phyloP scores from a whole-genome alignment of 2,113 vertebrate species.

The Heterocephalus glaber region DNA sequence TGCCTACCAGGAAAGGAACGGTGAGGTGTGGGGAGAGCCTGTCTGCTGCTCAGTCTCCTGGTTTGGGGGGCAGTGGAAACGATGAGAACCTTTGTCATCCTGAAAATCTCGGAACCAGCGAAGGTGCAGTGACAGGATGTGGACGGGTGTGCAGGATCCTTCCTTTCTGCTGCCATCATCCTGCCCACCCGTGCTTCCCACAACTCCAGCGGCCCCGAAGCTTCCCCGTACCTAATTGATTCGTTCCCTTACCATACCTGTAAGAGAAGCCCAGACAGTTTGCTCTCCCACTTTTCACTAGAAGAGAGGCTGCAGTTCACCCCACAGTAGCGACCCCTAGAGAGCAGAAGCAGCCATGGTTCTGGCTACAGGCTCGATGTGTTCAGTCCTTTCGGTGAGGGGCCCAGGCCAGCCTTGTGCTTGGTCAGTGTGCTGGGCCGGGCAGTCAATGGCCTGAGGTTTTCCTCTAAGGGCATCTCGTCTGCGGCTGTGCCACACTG shows the following conservation, averaged over 20 bases:
- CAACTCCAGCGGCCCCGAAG: not conserved
- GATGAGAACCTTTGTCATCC: not conserved
- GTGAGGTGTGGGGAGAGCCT: constrained; percentile 84
- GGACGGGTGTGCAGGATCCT: not conserved
- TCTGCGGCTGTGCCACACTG: not conserved
- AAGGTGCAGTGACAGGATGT: not conserved
- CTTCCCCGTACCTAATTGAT: not conserved
- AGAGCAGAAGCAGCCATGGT: not conserved
- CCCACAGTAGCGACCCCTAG: not conserved
- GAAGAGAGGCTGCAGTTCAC: not conserved
- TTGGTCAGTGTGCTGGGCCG: not conserved
- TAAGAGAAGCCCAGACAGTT: not conserved
- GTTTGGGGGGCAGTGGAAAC: not conserved
- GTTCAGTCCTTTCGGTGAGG: not conserved
- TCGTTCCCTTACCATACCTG: not conserved
- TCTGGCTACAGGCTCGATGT: not conserved
- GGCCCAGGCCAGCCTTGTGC: not conserved
- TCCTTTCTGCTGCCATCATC: not conserved
- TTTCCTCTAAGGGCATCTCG: not conserved
- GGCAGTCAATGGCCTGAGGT: not conserved
- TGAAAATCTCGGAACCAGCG: not conserved
- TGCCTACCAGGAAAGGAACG: constrained; percentile 92
- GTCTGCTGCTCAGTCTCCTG: not conserved
- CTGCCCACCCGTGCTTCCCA: not conserved
- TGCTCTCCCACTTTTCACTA: not conserved